Conservation (phyloP, 2,888 invertebrate genomes). For the Brachyopa scutellaris region DNA sequence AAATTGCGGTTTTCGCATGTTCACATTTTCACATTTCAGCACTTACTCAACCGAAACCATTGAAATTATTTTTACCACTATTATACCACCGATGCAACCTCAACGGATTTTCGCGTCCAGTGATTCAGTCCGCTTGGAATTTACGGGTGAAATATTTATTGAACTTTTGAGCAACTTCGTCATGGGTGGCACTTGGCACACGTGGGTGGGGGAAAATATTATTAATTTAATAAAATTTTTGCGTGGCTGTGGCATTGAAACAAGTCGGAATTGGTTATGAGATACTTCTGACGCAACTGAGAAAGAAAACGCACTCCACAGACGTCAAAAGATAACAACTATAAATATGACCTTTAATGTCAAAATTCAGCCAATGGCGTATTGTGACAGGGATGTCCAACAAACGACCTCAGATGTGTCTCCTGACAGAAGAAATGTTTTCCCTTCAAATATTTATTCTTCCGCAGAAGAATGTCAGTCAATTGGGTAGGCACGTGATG, state of each 20-base stretch:
- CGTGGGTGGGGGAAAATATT: conserved; percentile 20
- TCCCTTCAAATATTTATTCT: conserved; percentile 24
- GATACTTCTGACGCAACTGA: conserved; percentile 20
- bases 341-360: conserved; percentile 20
- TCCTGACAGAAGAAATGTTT: background rate
- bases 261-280: background rate
- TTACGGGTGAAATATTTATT: background rate
- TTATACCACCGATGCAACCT: conserved; percentile 8
- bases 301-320: background rate
- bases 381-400: background rate
- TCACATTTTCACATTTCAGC: conserved; percentile 26
- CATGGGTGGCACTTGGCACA: background rate
- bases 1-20: conserved; percentile 23
- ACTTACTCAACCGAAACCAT: conserved; percentile 23
- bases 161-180: conserved; percentile 11
- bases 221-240: background rate
- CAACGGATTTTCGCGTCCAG: background rate
- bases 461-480: conserved; percentile 7
- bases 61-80: conserved; percentile 8
- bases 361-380: background rate
- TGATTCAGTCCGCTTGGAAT: conserved; percentile 24
- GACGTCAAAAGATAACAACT: conserved; percentile 5
- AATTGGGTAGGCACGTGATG: conserved; percentile 12
- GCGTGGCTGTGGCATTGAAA: background rate
- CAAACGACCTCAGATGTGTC: conserved; percentile 15